Evolutionary conservation across 2,797 vertebrate species (phyloP), one percentile per base, ranked within the genome.

Genomic region (Lepilemur ruficaudatus): DNA sequence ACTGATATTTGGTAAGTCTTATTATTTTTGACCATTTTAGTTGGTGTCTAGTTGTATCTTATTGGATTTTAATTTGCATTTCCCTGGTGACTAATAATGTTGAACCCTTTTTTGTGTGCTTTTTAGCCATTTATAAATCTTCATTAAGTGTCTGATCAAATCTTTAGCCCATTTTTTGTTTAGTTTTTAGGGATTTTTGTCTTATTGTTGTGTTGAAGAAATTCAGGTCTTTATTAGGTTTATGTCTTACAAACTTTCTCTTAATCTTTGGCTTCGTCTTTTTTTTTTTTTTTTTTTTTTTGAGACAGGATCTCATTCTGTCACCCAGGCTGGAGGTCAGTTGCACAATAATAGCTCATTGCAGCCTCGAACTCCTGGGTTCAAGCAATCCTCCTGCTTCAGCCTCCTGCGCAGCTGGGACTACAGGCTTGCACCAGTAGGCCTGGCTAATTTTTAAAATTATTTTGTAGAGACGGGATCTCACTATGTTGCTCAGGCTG

Each of bases 21-120:
- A 38, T 2, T 73, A 57, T 91, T 89, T 92, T 79, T 59, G 79
- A 67, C 48, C 22, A 22, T 79, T 94, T 28, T 89, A 46, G 7
- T 69, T 82, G 17, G 28, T 72, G 25, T 59, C 65, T 79, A 43
- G 35, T 87, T 91, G 38, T 46, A 59, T 86, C 35, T 48, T 82
- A n/a, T 0, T 95, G 22, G n/a, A 18, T 81, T 96, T 61, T 75
- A 81, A n/a, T 70, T 90, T 86, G 50, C 55, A 63, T 90, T 86
- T 85, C 50, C n/a, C 6, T 90, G n/a, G 18, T 80, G 52, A 52
- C 48, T 63, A 85, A 67, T 57, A 80, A 0, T 52, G 43, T 75
- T 85, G 30, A 81, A 84, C 48, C 46, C 73, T 41, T 86, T 90
- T 80, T 67, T 4, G 5, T 70, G 11, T 87, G 38, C 23, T 41